Percentiles rank a stretch among this genome's conserved stretches.
Evolutionary conservation across 2,797 vertebrate genomes (phyloP).

Genomic region (Cephalopachus bancanus): DNA sequence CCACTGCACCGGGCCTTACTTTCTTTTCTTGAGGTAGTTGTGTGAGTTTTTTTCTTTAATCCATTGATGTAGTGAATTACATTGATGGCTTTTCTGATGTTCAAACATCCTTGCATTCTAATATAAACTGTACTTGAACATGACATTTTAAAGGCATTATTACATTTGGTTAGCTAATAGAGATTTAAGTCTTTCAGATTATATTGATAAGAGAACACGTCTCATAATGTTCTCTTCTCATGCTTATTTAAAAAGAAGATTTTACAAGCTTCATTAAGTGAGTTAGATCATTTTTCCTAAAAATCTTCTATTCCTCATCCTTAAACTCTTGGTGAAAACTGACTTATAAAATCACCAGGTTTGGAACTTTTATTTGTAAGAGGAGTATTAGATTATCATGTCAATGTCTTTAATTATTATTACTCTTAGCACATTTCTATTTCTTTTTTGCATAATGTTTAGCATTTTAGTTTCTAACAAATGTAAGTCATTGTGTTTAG

Average conservation of each 20-base stretch:
- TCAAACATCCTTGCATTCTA: too few species aligned
- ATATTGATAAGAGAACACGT: not conserved
- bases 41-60: too few species aligned
- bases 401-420: not conserved
- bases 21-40: not conserved
- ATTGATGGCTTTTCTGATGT: too few species aligned
- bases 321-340: too few species aligned
- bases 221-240: not conserved
- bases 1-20: not conserved
- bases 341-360: too few species aligned
- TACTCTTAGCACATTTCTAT: not conserved
- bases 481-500: not conserved
- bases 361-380: too few species aligned
- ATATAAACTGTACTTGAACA: not conserved
- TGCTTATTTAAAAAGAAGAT: not conserved
- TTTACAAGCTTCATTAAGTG: not conserved
- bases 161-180: not conserved
- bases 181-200: not conserved
- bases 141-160: not conserved
- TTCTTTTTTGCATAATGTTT: not conserved
- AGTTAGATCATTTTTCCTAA: not conserved
- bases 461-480: not conserved
- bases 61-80: too few species aligned
- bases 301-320: not conserved
- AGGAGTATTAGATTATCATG: too few species aligned